Base-by-base conservation (phyloP, 2,888 invertebrate genomes). In the Cephus nigrinus region DNA sequence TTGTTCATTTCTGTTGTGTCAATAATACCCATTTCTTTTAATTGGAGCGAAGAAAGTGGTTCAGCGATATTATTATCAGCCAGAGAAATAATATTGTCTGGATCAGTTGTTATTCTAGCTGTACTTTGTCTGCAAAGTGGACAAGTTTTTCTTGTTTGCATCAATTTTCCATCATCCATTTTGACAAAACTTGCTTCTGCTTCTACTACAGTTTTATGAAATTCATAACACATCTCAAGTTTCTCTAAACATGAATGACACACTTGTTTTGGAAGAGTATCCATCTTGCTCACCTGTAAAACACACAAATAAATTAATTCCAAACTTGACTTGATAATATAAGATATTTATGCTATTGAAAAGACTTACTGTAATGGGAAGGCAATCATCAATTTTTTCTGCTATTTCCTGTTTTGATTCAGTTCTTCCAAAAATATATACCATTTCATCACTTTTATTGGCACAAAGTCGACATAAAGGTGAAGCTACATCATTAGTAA, bases 381-480 rank as follows among this genome's bases (percentile, higher is more conserved):
- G 69, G 32, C 78, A 81, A 34, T 78, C 74, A 35, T 74, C 75
- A 68, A 81, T 80, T 72, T 80, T 79, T 11, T 36, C 30, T 15
- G 33, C 69, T 34, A 80, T 74, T n/a, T 75, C 36, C 30, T 11
- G 74, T 68, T 74, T 30, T 11, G 2, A 23, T 3, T 36, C 68
- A 1, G 32, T 12, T n/a, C 69, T 15, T 35, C 73, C 76, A 55
- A 79, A 79, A 36, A 81, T 77, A 3, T 32, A 40, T 12, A 75
- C 11, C 80, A 79, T 76, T 9, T 79, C 30, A 1, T 69, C 35
- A 15, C 55, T 75, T 30, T 34, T 72, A 3, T 9, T 11, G 12
- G 80, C 75, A 36, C 81, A 81, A 11, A 82, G 81, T 76, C 82
- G 78, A 75, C 82, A 82, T 12, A 76, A 69, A 12, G 73, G 31